Conservation (phyloP, 1,140 invertebrate genomes). For the Dufourea novaeangliae region DNA sequence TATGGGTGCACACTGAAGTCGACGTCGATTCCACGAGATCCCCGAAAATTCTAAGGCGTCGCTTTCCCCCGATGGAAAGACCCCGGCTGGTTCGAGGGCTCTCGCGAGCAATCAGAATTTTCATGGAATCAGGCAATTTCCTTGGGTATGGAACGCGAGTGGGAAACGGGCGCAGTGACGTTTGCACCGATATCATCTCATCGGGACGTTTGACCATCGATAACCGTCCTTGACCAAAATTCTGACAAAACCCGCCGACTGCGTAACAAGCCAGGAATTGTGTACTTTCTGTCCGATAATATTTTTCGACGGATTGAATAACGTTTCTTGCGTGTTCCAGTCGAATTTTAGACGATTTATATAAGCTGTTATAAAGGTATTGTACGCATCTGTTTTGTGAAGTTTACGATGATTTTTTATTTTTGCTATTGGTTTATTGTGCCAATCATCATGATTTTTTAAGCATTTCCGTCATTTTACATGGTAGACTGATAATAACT, state of each 20-base stretch:
- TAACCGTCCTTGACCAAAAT: background rate
- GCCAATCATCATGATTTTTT: no score
- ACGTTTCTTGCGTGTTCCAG: no score
- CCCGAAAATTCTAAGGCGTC: slow-evolving; percentile 33
- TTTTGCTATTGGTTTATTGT: no score
- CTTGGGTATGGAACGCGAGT: background rate
- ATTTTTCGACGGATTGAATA: background rate
- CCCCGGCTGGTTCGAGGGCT: background rate
- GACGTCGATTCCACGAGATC: slow-evolving; percentile 1
- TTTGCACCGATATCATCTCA: background rate
- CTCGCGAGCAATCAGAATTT: slow-evolving; percentile 38
- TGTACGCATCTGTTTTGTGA: no score
- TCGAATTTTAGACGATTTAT: no score
- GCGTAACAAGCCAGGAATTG: background rate
- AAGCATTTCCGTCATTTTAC: no score
- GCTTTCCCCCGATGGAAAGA: slow-evolving; percentile 17
- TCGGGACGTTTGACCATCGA: background rate
- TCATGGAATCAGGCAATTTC: slow-evolving; percentile 18
- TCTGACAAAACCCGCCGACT: background rate
- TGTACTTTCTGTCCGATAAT: background rate
- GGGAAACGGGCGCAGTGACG: background rate
- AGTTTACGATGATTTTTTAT: no score
- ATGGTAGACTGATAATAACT: no score
- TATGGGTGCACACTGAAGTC: background rate
- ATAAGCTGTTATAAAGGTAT: no score